Evolutionary conservation across 2,113 vertebrate genomes (phyloP), one percentile per base, ranked within the genome.

Genomic region (Antechinus flavipes): DNA sequence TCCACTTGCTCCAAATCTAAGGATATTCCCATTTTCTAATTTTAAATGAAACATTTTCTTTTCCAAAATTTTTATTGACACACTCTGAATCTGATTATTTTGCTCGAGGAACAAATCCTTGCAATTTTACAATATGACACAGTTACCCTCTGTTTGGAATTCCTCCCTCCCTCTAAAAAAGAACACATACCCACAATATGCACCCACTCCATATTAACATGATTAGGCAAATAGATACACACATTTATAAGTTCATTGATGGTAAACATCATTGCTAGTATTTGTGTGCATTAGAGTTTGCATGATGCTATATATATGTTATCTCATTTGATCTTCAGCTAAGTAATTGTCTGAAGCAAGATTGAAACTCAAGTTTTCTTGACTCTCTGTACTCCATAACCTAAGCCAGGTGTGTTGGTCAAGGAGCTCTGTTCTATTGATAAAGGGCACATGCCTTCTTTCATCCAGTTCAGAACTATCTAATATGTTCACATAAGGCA

Each of bases 391-490:
- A 22, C 10, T 42, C 2, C 19, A 84, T 6, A 22, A n/a, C 19
- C 97, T 97, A 97, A 98, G 93, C 1, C 90, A 96, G 95, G 91
- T 97, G 61, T 95, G 94, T 7, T 95, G 98, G 96, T 92, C 92
- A 91, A 93, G 96, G 89, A 91, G 96, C 95, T 98, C 98, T 98
- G 91, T 97, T 97, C 96, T 27, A 97, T 93, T 46, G 89, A 97
- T 95, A 95, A 98, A 97, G 95, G 92, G 92, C 90, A 91, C 96
- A 95, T 91, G 97, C 94, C 98, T 98, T 96, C 98, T 98, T 98
- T 96, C 76, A 96, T 97, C 93, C 97, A 97, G 94, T 90, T 93
- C 93, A 0, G 3, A 2, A 49, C 97, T 90, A 23, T 97, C 96
- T 96, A 98, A 96, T 27, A 27, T 1, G 0, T 55, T 26, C 0